Base-by-base conservation (phyloP, 2,888 invertebrate species). In the Pollenia angustigena region DNA sequence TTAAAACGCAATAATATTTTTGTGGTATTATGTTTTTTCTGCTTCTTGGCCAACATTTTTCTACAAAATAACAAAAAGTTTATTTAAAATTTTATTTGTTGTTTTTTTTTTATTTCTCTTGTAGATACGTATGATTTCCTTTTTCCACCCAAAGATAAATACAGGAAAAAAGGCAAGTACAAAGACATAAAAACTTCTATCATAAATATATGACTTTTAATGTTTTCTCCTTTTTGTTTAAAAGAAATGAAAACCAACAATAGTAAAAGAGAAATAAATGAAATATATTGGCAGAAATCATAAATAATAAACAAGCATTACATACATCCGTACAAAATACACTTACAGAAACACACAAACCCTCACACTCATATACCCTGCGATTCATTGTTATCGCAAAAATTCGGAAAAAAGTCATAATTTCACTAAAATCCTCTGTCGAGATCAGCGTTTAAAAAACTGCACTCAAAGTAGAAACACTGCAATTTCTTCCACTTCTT, bases 121-220 rank as follows among this genome's bases (percentile, higher is more conserved):
- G n/a, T 2, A 40, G n/a, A 40, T 44, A 7, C 16, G 7, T 56
- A 12, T 56, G 66, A 7, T 44, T 71, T 12, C 23, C 2, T 16
- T 8, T 10, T 56, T 71, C 6, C n/a, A 42, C 9, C 14, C 10
- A 50, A 6, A 14, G 54, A 66, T 66, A 66, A 56, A n/a, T n/a
- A 58, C 74, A 42, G n/a, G 14, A 10, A n/a, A 58, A 32, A 10
- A 9, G 54, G 16, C 14, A 54, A 46, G 23, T 12, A 48, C 4
- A 68, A 48, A 52, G 18, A 71, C 18, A 87, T 84, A 83, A 81
- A 84, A 87, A 83, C 81, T 87, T 83, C 76, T 60, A 87, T 76
- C 80, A 83, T 86, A 81, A 86, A 86, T 83, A 80, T 76, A 64
- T 71, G 72, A 66, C 58, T 66, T 80, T 80, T 83, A 83, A 80